Percentiles rank a stretch among this genome's conserved stretches.
phyloP scores from a whole-genome alignment of 2,113 vertebrate genomes.

The Lethenteron camtschaticum region DNA sequence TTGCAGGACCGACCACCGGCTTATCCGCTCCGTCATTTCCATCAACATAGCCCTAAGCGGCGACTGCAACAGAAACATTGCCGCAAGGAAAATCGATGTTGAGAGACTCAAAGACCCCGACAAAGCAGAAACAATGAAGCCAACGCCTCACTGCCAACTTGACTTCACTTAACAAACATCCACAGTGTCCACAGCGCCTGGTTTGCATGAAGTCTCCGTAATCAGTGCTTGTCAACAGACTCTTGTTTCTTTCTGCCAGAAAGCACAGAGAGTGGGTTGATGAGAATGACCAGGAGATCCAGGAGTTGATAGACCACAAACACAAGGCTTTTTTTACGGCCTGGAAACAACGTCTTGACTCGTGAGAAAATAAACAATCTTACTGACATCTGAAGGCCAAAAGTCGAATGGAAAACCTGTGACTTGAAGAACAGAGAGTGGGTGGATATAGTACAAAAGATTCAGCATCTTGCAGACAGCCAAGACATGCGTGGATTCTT shows the following conservation, averaged over 20 bases:
- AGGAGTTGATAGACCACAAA: not conserved
- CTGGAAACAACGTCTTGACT: not conserved
- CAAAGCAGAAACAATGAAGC: not conserved
- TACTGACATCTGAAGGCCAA: not conserved
- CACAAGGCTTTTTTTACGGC: too few species aligned
- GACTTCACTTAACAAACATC: not conserved
- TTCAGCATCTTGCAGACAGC: too few species aligned
- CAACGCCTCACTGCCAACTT: not conserved
- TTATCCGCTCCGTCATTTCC: not conserved
- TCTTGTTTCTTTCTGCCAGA: not conserved
- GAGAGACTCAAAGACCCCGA: not conserved
- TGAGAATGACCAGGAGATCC: not conserved
- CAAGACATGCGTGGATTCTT: too few species aligned
- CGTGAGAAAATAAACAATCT: not conserved
- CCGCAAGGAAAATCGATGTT: not conserved
- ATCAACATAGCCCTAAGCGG: not conserved
- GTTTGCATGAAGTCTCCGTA: not conserved
- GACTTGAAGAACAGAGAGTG: not conserved
- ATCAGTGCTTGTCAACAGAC: not conserved
- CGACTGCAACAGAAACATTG: not conserved
- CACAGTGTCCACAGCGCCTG: not conserved
- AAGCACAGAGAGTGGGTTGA: not conserved
- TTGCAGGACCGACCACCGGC: not conserved
- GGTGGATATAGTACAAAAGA: not conserved
- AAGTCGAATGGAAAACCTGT: not conserved